Percentiles rank a stretch among this genome's conserved stretches.
phyloP scores from a whole-genome alignment of 1,140 invertebrate genomes.

The Micrasema minimum region DNA sequence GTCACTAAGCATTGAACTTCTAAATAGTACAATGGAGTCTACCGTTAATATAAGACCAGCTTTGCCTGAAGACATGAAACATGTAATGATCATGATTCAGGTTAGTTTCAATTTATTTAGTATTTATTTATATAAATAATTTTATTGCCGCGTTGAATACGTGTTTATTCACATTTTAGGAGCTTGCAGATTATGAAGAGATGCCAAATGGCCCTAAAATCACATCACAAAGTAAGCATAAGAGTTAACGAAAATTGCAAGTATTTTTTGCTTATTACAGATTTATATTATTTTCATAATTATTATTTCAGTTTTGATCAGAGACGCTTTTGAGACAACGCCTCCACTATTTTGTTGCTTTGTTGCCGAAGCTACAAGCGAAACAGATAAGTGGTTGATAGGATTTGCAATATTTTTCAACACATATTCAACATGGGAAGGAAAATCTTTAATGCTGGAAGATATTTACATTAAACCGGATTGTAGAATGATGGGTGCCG shows the following conservation, averaged over 20 bases:
- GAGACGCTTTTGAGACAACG: slow-evolving; percentile 75
- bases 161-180: slow-evolving; percentile 64
- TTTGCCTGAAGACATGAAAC: slow-evolving; percentile 61
- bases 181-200: slow-evolving; percentile 84
- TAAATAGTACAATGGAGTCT: not conserved
- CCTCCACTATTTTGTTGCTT: slow-evolving; percentile 75
- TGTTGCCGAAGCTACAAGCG: slow-evolving; percentile 69
- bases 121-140: too few relatives aligned
- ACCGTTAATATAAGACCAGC: slow-evolving; percentile 56
- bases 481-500: slow-evolving; percentile 75
- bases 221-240: slow-evolving; percentile 68
- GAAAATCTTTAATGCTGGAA: slow-evolving; percentile 80
- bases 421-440: slow-evolving; percentile 83
- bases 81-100: slow-evolving; percentile 65
- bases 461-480: slow-evolving; percentile 81
- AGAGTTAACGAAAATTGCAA: not conserved
- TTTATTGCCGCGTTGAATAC: not conserved
- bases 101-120: too few relatives aligned
- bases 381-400: slow-evolving; percentile 56
- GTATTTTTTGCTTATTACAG: too few relatives aligned
- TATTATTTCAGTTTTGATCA: slow-evolving; percentile 71
- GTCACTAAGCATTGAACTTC: too few relatives aligned
- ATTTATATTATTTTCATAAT: too few relatives aligned
- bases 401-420: slow-evolving; percentile 83
- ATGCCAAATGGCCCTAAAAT: slow-evolving; percentile 80